Evolutionary conservation across 2,888 invertebrate genomes (phyloP), one percentile per base, ranked within the genome.

Genomic region (Agrotis segetum): DNA sequence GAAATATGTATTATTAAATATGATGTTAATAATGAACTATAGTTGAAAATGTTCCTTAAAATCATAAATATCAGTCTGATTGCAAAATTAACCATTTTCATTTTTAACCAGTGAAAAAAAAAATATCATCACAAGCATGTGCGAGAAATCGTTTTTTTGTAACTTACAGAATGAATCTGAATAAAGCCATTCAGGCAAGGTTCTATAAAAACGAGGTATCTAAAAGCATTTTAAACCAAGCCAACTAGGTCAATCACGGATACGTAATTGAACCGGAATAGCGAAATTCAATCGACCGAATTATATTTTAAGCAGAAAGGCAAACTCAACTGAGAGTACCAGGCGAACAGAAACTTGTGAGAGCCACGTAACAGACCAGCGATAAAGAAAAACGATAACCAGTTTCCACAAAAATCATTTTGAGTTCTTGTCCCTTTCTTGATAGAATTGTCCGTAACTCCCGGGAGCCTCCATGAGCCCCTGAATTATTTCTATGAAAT

Each of bases 401-500:
- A 77, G 77, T 83, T 84, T 79, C 81, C 74, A 74, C 81, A 85
- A 79, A 84, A 85, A 85, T 81, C 72, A 84, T 85, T 85, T 81
- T 78, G 81, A 78, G 82, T 62, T 77, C 67, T 74, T 82, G 85
- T 85, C 84, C 84, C 68, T 84, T 84, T 85, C 85, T 79, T 83
- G 81, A 84, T 84, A 83, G 81, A 85, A 84, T 85, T 84, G 81
- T 85, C 81, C 79, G 79, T 77, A 77, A 81, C 70, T 85, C 84
- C 81, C 83, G 44, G 60, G 79, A 81, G 78, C 73, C 73, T 84
- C 74, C 72, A 75, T 81, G 80, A 82, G 83, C 84, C 75, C 40
- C 75, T 76, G 79, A 87, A 84, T 86, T 85, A 88, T 86, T 85
- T 84, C 80, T 82, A 77, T 74, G 72, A 81, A 83, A 85, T 81